Evolutionary conservation across 2,797 vertebrate genomes (phyloP).

Genomic region (Ctenochaetus hawaiiensis): DNA sequence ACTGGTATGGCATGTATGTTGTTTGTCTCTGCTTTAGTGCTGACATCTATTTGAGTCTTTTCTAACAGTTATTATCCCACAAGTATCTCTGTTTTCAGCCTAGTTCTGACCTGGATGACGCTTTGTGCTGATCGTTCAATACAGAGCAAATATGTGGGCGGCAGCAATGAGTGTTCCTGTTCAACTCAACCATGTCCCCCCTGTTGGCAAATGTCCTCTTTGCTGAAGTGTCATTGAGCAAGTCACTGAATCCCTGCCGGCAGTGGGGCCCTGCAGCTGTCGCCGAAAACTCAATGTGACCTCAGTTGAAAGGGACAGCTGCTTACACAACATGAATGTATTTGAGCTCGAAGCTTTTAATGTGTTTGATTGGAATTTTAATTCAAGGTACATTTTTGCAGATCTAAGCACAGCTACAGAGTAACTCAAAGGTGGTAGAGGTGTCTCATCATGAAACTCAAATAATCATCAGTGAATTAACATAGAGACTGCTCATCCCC

Average conservation of each 20-base stretch:
- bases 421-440: neutral
- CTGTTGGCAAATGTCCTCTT: slow-evolving; percentile 68
- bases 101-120: slow-evolving; percentile 40
- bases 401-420: neutral
- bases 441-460: neutral
- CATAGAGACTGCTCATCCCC: neutral
- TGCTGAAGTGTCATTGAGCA: slow-evolving; percentile 56
- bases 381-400: neutral
- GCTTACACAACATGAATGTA: slow-evolving; percentile 35
- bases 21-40: neutral
- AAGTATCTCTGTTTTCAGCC: slow-evolving; percentile 19
- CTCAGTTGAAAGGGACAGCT: slow-evolving; percentile 34
- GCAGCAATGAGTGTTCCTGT: slow-evolving; percentile 31
- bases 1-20: neutral
- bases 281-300: slow-evolving; percentile 38
- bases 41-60: slow-evolving; percentile 10
- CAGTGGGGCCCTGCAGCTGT: slow-evolving; percentile 43
- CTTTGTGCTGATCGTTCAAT: slow-evolving; percentile 35
- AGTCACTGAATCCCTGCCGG: slow-evolving; percentile 34
- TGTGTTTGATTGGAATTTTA: neutral
- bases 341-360: slow-evolving; percentile 14
- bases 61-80: neutral
- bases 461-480: slow-evolving; percentile 9
- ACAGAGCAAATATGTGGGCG: slow-evolving; percentile 56
- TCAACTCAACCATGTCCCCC: slow-evolving; percentile 47